These are phyloP conservation scores for Parascotia fuliginaria DNA, from an alignment of 2,888 invertebrate species.

Conservation along the genomic window DNA sequence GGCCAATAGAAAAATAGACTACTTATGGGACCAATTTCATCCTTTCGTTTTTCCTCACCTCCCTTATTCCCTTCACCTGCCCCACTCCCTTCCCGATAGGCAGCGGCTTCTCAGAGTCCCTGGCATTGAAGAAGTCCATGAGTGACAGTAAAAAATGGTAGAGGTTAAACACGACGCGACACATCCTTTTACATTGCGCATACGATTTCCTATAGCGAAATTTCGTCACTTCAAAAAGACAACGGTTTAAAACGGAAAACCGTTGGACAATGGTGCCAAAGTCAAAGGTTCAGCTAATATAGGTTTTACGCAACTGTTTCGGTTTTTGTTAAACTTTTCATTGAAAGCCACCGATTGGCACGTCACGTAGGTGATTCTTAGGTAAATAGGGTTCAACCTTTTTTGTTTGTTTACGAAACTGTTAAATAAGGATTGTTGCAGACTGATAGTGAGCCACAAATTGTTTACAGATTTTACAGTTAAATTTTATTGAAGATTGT, in stretches of 20 bases:
- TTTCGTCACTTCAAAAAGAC: conserved; percentile 26
- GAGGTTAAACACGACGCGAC: too few species aligned
- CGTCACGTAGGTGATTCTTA: conserved; percentile 65
- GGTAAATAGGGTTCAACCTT: conserved; percentile 35
- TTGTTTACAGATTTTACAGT: too few species aligned
- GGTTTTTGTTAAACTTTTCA: conserved; percentile 56
- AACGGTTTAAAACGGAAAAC: conserved; percentile 30
- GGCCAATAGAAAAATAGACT: too few species aligned
- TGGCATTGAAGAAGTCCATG: too few species aligned
- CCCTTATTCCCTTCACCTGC: too few species aligned
- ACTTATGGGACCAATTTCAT: too few species aligned
- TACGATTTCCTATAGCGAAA: background rate
- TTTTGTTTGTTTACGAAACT: conserved; percentile 15
- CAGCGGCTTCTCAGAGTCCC: too few species aligned
- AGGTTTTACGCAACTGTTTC: conserved; percentile 37
- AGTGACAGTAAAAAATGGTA: too few species aligned
- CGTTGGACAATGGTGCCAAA: conserved; percentile 47
- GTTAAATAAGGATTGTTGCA: background rate
- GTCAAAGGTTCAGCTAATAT: conserved; percentile 44
- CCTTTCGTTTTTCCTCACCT: too few species aligned
- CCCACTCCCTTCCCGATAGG: too few species aligned
- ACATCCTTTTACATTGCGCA: background rate
- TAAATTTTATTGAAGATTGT: too few species aligned
- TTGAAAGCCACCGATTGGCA: conserved; percentile 52
- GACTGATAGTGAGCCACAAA: background rate